Evolutionary conservation across 1,140 invertebrate species (phyloP), one percentile per base, ranked within the genome.

Genomic region (Anastrepha ludens): DNA sequence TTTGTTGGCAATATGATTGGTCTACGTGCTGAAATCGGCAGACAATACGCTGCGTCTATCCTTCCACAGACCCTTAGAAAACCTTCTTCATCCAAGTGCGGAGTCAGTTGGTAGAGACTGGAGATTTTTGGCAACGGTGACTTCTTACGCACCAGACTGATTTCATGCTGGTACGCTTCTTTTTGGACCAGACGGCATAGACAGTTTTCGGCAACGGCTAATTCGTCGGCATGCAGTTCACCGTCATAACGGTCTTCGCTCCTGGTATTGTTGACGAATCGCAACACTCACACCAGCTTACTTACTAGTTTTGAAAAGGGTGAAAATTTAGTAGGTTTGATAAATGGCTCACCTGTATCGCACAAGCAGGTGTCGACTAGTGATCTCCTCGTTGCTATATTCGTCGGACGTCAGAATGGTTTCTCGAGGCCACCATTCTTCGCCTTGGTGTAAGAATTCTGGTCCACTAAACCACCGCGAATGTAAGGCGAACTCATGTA

Each of bases 381-480:
- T 39, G 5, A 39, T 7, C 41, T 70, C 67, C 20, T 70, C 67
- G 20, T 11, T 44, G 13, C n/a, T 20, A 20, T 20, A 41, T 39
- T 70, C 29, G 13, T 6, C 9, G 13, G 67, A 70, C 7, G 13
- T 6, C 17, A 70, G 20, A 4, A 47, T 29, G 58, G 58, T 11
- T 65, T 44, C 8, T 15, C 3, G 15, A 47, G 62, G 20, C 13
- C 3, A 65, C 15, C 13, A 17, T 13, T 11, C n/a, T 13, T 64
- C 13, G 39, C 39, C 17, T 58, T 58, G 6, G 20, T 44, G 4
- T 9, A 91, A 62, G 62, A 91, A 90, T n/a, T 70, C 39, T n/a
- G 90, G 90, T 17, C 90, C 90, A 3, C 17, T 44, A 15, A 90
- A 81, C 90, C 90, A 91, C 0, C 86, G 6, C 15, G 17, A 47